Evolutionary conservation across 2,797 vertebrate genomes (phyloP).

Genomic region (Lithobates sylvaticus): DNA sequence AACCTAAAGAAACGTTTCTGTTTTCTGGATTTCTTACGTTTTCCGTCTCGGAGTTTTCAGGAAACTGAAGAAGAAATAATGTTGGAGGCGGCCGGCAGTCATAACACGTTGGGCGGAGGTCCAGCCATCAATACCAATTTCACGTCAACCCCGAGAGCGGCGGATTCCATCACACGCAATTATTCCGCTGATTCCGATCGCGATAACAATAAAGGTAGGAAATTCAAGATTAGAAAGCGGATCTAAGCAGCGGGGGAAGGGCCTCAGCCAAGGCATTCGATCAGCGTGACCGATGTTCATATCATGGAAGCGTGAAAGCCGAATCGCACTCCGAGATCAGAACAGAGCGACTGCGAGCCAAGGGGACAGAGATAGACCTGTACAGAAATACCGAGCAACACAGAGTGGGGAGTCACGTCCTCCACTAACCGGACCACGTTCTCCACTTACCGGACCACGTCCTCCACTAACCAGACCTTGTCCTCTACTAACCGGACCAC

Average conservation of each 20-base stretch:
- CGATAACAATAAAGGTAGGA: constrained; percentile 17
- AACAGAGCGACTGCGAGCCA: not conserved
- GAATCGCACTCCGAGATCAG: not conserved
- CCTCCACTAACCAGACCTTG: too few species aligned
- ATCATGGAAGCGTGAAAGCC: not conserved
- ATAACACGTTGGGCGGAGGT: not conserved
- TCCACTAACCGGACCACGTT: too few species aligned
- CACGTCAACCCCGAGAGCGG: not conserved
- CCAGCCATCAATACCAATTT: not conserved
- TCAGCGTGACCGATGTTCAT: not conserved
- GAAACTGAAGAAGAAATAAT: not conserved
- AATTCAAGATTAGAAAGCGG: not conserved
- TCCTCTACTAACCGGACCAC: too few species aligned
- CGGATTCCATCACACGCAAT: constrained; percentile 5
- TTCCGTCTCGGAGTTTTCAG: not conserved
- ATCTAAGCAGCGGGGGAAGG: not conserved
- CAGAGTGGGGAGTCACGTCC: too few species aligned
- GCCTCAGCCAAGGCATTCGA: constrained; percentile 1
- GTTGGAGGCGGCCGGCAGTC: not conserved
- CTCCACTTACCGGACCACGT: too few species aligned
- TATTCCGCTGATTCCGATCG: not conserved
- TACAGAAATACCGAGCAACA: not conserved
- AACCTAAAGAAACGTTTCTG: too few species aligned
- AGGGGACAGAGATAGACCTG: not conserved
- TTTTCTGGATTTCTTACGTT: not conserved